Base-by-base conservation (phyloP, 2,888 invertebrate species). In the Mamestra brassicae region DNA sequence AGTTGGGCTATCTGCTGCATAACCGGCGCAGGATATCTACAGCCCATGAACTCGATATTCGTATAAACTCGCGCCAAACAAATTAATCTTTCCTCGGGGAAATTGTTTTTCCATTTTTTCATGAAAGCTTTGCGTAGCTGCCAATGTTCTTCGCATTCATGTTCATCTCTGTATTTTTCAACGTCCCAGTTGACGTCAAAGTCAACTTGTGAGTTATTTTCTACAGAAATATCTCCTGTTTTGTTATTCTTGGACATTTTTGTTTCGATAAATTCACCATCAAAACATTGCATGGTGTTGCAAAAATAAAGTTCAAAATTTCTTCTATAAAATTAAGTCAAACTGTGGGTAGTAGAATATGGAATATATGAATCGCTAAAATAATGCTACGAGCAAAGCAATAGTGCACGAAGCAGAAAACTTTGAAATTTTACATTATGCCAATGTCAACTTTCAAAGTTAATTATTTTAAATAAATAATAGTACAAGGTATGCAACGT, bases 101-200 rank as follows among this genome's bases (percentile, higher is more conserved):
- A 97, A 58, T 95, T 88, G n/a, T 97, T 97, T 90, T 98, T 97
- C 96, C 99, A 98, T 13, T 97, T 96, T 63, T 97, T 93, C 96
- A 99, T 97, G 91, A 99, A 99, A 61, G 97, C 97, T 85, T 97
- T 97, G 62, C 98, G 96, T 71, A 99, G 94, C 79, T 97, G 97
- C 99, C 99, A 99, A 89, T 99, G 99, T 80, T 98, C 98, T 36
- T 98, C 98, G 85, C 98, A 98, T 94, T 99, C 99, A 89, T 98
- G 98, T 76, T 97, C 98, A 77, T 97, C 97, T 92, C 97, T 97
- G 88, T 98, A 97, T 81, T 97, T 96, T 54, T 98, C 98, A 4
- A 98, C 95, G 88, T 98, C 97, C 98, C 98, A 98, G 86, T 97
- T 95, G 0, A 83, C 81, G 68, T 94, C 89, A 68, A 90, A 90